Conservation (phyloP, 2,113 vertebrate genomes). For the Semicossyphus pulcher region DNA sequence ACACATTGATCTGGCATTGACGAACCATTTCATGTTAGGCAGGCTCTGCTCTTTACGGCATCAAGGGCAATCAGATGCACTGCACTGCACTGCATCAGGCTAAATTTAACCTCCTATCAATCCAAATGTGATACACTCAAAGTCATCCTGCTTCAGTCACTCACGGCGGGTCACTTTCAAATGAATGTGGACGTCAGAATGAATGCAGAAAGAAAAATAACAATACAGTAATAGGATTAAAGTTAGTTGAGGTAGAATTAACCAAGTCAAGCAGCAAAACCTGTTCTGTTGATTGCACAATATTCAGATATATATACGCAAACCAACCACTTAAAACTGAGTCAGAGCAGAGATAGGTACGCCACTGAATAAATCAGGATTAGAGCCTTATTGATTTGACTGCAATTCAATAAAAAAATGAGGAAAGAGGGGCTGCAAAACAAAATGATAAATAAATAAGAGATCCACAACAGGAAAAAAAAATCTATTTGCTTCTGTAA, state of each 20-base stretch:
- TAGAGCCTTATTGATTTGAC: slow-evolving; percentile 69
- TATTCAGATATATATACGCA: slow-evolving; percentile 29
- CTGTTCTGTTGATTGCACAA: slow-evolving; percentile 31
- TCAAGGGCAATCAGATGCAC: slow-evolving; percentile 77
- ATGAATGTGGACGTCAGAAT: slow-evolving; percentile 17
- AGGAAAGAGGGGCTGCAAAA: slow-evolving; percentile 23
- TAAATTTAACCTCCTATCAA: slow-evolving; percentile 74
- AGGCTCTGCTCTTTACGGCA: slow-evolving; percentile 65
- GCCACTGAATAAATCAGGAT: slow-evolving; percentile 72
- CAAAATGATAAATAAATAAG: slow-evolving; percentile 66
- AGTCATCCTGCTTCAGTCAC: slow-evolving; percentile 57
- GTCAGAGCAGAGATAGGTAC: slow-evolving; percentile 48
- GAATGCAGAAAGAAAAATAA: slow-evolving; percentile 1
- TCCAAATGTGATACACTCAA: slow-evolving; percentile 62
- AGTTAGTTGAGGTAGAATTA: slow-evolving; percentile 4
- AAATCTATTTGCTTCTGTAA: slow-evolving; percentile 55
- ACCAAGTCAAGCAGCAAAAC: slow-evolving; percentile 8
- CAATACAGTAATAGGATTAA: slow-evolving; percentile 9
- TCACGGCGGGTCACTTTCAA: slow-evolving; percentile 49
- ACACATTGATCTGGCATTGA: slow-evolving; percentile 79
- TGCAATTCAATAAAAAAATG: slow-evolving; percentile 63
- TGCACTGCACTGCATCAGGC: slow-evolving; percentile 53
- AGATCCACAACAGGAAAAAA: slow-evolving; percentile 59
- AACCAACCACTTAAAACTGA: slow-evolving; percentile 34
- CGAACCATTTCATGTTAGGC: slow-evolving; percentile 75